A percentile compares a stretch with the other conserved stretches of the same genome.
Evolutionary conservation across 2,113 vertebrate genomes (phyloP).

Genomic region (Syngnathus floridae): DNA sequence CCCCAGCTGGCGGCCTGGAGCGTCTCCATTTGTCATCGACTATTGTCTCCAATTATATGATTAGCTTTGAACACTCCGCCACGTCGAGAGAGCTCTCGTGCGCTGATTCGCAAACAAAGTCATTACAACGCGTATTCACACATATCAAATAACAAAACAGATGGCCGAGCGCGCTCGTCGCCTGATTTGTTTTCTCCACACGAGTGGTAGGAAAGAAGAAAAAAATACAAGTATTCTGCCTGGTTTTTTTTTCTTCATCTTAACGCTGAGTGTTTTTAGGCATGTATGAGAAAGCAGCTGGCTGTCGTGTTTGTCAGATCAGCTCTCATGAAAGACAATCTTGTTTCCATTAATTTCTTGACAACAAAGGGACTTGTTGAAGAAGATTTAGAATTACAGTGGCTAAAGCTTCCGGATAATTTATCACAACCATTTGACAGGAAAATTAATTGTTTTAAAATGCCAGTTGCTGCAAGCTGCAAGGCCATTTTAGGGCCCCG

Average conservation of each 20-base stretch:
- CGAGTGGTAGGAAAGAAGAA: constrained; percentile 81
- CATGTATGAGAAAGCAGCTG: constrained; percentile 93
- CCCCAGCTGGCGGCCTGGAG: constrained; percentile 99
- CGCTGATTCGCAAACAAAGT: constrained; percentile 99
- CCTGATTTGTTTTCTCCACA: constrained; percentile 95
- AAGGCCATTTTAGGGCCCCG: neutral
- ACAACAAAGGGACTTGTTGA: constrained; percentile 99
- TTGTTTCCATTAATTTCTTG: constrained; percentile 99
- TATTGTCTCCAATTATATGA: constrained; percentile 99
- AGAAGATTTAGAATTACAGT: constrained; percentile 98
- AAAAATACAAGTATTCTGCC: constrained; percentile 83
- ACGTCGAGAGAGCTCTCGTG: constrained; percentile 98
- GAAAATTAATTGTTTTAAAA: constrained; percentile 98
- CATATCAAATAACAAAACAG: constrained; percentile 99
- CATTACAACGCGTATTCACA: constrained; percentile 99
- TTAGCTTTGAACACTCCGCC: constrained; percentile 99
- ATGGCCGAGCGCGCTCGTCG: constrained; percentile 95
- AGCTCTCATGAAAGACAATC: constrained; percentile 99
- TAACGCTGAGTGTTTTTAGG: constrained; percentile 96
- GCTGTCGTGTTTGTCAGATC: constrained; percentile 98
- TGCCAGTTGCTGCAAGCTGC: constrained; percentile 82
- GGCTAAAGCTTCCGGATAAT: constrained; percentile 97
- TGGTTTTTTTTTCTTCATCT: constrained; percentile 67
- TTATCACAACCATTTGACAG: constrained; percentile 96
- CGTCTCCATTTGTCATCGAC: constrained; percentile 99